Base-by-base conservation (phyloP, 2,113 vertebrate genomes). In the Saccopteryx leptura region DNA sequence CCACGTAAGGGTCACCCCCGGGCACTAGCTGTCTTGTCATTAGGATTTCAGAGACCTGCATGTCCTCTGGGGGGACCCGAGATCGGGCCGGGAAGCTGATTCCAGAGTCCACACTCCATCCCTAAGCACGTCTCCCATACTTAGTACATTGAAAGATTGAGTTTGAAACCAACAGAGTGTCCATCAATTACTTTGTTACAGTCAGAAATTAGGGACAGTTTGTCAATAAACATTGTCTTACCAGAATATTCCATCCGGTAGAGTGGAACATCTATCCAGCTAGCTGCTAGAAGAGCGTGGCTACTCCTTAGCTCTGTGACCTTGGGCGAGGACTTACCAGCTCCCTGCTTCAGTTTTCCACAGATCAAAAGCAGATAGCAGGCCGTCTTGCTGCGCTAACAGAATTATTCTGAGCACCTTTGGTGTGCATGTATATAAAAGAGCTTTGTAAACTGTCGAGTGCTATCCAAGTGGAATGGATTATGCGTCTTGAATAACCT, bases 401-500 rank as follows among this genome's bases (percentile, higher is more conserved):
- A 87, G 63, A 74, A 65, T 74, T 79, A 14, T 56, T 90, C 19
- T 11, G 50, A 88, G 68, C 66, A 76, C 23, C 39, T 93, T 66
- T 21, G 23, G 72, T 7, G 18, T 31, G 7, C 7, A 0, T 13
- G 60, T 4, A 17, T 54, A 23, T 31, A 69, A 74, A 96, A 72
- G 58, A 75, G 33, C 48, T 85, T 84, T 90, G 26, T 11, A 78
- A 90, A 68, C 60, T 48, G 14, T 31, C n/a, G 12, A 78, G 66
- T 19, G 46, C 26, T 56, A 4, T 93, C 71, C 65, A 85, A 72
- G 74, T 61, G 68, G 90, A 93, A 82, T 19, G 72, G 52, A 85
- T 63, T n/a, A 7, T 12, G 26, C 71, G 81, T 48, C 85, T 97
- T 88, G 33, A 83, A 74, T 82, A 90, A 92, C 23, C 84, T 94